These are phyloP conservation scores for Cerastis rubricosa DNA, from an alignment of 2,888 invertebrate species.

Conservation along the genomic window DNA sequence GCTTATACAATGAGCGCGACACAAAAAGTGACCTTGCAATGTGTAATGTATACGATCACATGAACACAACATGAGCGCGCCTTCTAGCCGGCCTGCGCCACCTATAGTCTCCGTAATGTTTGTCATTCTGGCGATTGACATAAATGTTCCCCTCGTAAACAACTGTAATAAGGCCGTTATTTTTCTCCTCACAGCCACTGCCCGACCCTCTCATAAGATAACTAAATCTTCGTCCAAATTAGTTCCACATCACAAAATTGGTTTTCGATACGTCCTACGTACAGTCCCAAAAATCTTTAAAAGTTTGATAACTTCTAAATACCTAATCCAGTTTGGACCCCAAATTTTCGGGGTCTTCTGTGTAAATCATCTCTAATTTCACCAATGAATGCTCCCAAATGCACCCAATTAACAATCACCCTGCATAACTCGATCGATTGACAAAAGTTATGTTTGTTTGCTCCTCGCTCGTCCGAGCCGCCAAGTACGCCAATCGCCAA, in stretches of 20 bases:
- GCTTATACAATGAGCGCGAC: conserved; percentile 36
- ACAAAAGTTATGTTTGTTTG: background rate
- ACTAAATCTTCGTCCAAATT: background rate
- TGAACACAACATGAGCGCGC: conserved; percentile 3
- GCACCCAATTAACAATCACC: background rate
- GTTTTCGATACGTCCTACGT: background rate
- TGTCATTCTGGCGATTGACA: conserved; percentile 1
- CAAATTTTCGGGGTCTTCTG: background rate
- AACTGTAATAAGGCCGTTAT: background rate
- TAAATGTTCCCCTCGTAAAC: background rate
- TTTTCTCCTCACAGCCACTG: background rate
- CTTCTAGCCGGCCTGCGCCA: conserved; percentile 5
- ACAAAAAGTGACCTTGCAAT: conserved; percentile 51
- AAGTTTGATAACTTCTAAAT: background rate
- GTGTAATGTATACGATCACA: conserved; percentile 32
- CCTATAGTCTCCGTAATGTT: background rate
- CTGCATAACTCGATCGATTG: background rate
- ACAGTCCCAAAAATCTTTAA: background rate
- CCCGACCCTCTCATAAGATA: no score
- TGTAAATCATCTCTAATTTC: background rate
- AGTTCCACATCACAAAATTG: background rate
- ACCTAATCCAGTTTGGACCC: background rate
- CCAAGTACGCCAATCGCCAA: background rate
- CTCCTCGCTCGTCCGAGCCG: background rate
- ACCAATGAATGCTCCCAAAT: background rate